phyloP scores from a whole-genome alignment of 2,888 invertebrate species.

The Lithophane ornitopus region DNA sequence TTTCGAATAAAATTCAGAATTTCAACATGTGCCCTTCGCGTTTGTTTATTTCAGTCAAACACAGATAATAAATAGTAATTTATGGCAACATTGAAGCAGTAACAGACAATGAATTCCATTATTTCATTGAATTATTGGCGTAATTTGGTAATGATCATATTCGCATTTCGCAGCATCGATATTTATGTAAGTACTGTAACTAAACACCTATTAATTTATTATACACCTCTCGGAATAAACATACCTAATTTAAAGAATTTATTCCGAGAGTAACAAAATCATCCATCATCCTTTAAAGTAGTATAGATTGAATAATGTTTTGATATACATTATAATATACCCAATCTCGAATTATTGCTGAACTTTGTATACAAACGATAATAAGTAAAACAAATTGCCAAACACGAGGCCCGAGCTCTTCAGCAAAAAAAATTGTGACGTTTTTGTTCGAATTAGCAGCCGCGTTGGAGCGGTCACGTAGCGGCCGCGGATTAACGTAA shows the following conservation, averaged over 20 bases:
- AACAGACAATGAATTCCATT: conserved; percentile 53
- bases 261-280: no score
- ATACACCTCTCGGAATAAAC: no score
- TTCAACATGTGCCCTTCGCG: background rate
- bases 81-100: conserved; percentile 50
- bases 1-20: conserved; percentile 3
- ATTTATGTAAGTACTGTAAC: no score
- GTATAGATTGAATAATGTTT: no score
- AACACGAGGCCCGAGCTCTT: conserved; percentile 24
- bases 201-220: no score
- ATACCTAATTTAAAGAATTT: no score
- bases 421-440: conserved; percentile 34
- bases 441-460: conserved; percentile 52
- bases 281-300: no score
- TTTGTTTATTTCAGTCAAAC: conserved; percentile 25
- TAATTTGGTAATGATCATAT: conserved; percentile 26
- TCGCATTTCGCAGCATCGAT: no score
- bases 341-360: background rate
- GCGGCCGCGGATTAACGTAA: conserved; percentile 50
- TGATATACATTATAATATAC: no score
- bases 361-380: conserved; percentile 17
- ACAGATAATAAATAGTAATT: conserved; percentile 59
- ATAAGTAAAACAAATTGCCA: conserved; percentile 24
- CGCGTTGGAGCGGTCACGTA: conserved; percentile 55
- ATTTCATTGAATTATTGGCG: conserved; percentile 39